Evolutionary conservation across 2,888 invertebrate genomes (phyloP).

Genomic region (Phorcus lineatus): DNA sequence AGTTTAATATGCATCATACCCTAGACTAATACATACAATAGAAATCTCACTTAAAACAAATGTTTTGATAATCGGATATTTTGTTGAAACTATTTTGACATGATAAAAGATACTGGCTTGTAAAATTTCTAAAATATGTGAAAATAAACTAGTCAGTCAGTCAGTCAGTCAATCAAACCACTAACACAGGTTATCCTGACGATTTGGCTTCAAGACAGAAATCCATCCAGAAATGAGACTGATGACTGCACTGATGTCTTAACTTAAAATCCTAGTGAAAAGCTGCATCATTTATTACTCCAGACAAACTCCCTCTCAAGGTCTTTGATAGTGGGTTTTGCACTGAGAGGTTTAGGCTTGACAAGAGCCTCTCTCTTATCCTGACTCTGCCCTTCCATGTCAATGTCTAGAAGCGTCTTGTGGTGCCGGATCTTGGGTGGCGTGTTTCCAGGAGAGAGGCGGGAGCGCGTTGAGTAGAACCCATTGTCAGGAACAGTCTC

Average conservation of each 20-base stretch:
- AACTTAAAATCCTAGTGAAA: background rate
- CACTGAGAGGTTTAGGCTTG: constrained; percentile 26
- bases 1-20: background rate
- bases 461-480: constrained; percentile 84
- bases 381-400: constrained; percentile 73
- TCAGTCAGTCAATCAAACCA: too few relatives aligned
- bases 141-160: too few relatives aligned
- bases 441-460: constrained; percentile 79
- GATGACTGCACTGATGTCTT: background rate
- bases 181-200: background rate
- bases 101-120: too few relatives aligned
- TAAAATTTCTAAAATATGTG: too few relatives aligned
- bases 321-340: constrained; percentile 41
- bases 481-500: constrained; percentile 82
- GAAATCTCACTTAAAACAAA: background rate
- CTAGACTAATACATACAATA: constrained; percentile 1
- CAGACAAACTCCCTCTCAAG: constrained; percentile 47
- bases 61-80: background rate
- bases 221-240: background rate
- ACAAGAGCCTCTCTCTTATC: constrained; percentile 46
- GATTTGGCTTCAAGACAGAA: background rate
- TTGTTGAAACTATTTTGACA: too few relatives aligned
- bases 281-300: background rate
- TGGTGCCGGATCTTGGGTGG: constrained; percentile 72
- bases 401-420: constrained; percentile 73